A percentile compares a stretch with the other conserved stretches of the same genome.
Conservation (phyloP, 2,113 vertebrate species). For the Oncorhynchus keta region DNA sequence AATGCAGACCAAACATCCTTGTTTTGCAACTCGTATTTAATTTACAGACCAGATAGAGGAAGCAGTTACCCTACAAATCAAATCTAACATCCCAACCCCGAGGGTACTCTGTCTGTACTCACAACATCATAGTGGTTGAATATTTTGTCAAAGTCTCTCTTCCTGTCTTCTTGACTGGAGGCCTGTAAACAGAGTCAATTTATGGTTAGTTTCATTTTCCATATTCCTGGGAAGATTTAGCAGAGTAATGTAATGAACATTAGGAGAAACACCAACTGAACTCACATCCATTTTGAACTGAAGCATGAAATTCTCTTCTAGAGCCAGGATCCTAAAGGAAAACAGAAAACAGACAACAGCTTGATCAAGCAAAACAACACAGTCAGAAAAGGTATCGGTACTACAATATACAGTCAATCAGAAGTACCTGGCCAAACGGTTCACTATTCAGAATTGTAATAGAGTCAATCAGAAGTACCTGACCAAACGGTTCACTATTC, state of each 20-base stretch:
- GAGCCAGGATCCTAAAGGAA: constrained; percentile 84
- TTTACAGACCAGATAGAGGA: background rate
- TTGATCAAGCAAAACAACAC: background rate
- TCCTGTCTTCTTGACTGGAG: constrained; percentile 82
- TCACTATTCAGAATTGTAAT: too few relatives aligned
- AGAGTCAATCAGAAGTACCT: too few relatives aligned
- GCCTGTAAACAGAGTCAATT: constrained; percentile 68
- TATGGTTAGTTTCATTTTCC: background rate
- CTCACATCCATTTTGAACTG: constrained; percentile 95
- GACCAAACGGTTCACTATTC: too few relatives aligned
- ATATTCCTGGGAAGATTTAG: background rate
- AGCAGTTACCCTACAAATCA: background rate
- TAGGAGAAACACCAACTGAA: constrained; percentile 22
- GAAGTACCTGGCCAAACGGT: too few relatives aligned
- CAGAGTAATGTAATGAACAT: background rate
- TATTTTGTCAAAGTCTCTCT: constrained; percentile 93
- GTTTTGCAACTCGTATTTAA: too few relatives aligned
- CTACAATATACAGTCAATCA: background rate
- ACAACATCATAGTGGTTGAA: constrained; percentile 95
- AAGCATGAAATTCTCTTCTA: constrained; percentile 95
- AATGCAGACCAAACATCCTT: too few relatives aligned
- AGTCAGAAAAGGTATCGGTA: constrained; percentile 1
- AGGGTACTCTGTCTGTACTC: constrained; percentile 62
- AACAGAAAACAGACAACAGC: background rate
- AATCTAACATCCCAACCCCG: background rate